Evolutionary conservation across 2,113 vertebrate species (phyloP), one percentile per base, ranked within the genome.

Genomic region (Neoarius graeffei): DNA sequence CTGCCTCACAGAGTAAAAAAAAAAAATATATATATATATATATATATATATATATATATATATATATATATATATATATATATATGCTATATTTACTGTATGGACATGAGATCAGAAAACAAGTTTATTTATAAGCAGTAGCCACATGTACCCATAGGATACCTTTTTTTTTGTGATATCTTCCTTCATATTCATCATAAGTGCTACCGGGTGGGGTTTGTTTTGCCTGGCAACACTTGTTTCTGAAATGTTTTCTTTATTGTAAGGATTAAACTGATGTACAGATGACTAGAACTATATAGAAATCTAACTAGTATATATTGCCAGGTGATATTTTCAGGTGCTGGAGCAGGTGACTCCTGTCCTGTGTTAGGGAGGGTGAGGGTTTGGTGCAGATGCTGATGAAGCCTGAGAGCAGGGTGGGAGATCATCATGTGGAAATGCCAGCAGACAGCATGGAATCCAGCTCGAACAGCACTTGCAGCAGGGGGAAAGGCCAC

Each of bases 391-490:
- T 89, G 77, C 54, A 81, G 66, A 88, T 81, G 84, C 30, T 89
- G 87, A 91, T 90, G 88, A 83, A 80, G 87, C 57, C 50, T 81
- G 90, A 90, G 81, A 59, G 84, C 85, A 60, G 88, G 85, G 87
- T 66, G 59, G 79, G 85, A 71, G 85, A 85, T 82, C 60, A 66
- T 82, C 69, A 27, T 85, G 83, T 89, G 69, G 89, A 86, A 89
- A 87, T 88, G 91, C 90, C 86, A 92, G 87, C 77, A 91, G 90
- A 89, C 89, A 84, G 79, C 84, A 62, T 86, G 77, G 81, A 91
- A 87, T 89, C 85, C 56, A 73, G n/a, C 81, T 64, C 87, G 90
- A 91, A 93, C 88, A 91, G 92, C 87, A 92, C 92, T 92, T 93
- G 92, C 92, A 88, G 90, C 79, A 87, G 64, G 73, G 82, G 89